phyloP scores from a whole-genome alignment of 2,797 vertebrate species.

The Loriculus beryllinus region DNA sequence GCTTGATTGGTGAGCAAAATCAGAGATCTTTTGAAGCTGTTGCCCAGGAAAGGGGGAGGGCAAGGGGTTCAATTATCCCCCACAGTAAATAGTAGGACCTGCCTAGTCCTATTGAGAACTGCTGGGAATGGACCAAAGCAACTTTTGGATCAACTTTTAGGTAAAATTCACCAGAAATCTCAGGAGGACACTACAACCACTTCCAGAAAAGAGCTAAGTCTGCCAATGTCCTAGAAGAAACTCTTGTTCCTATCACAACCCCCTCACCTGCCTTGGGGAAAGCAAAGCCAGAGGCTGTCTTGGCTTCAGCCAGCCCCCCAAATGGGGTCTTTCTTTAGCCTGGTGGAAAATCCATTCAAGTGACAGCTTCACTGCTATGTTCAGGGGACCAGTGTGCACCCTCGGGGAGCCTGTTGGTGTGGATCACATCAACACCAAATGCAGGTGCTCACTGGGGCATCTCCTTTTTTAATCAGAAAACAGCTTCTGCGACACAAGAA shows the following conservation, averaged over 20 bases:
- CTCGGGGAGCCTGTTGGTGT: not conserved
- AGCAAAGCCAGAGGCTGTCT: not conserved
- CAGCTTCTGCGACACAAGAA: not conserved
- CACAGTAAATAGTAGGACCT: not conserved
- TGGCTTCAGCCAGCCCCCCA: not conserved
- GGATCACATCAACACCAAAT: not conserved
- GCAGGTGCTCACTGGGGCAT: not conserved
- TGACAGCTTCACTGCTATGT: not conserved
- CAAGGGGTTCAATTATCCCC: not conserved
- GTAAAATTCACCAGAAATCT: not conserved
- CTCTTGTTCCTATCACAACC: not conserved
- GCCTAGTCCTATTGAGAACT: not conserved
- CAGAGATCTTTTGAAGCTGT: constrained; percentile 58
- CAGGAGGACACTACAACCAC: not conserved
- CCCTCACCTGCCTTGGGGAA: rapidly evolving
- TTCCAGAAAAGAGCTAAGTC: not conserved
- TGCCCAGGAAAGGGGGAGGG: constrained; percentile 41
- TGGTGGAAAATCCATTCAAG: not conserved
- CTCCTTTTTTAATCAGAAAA: not conserved
- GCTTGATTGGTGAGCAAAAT: constrained; percentile 59
- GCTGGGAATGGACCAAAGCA: not conserved
- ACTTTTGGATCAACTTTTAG: not conserved
- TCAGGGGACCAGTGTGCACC: not conserved
- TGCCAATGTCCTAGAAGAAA: not conserved
- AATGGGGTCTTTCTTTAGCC: not conserved